phyloP scores from a whole-genome alignment of 2,797 vertebrate genomes.

The Cynodonichthys magdalenae region DNA sequence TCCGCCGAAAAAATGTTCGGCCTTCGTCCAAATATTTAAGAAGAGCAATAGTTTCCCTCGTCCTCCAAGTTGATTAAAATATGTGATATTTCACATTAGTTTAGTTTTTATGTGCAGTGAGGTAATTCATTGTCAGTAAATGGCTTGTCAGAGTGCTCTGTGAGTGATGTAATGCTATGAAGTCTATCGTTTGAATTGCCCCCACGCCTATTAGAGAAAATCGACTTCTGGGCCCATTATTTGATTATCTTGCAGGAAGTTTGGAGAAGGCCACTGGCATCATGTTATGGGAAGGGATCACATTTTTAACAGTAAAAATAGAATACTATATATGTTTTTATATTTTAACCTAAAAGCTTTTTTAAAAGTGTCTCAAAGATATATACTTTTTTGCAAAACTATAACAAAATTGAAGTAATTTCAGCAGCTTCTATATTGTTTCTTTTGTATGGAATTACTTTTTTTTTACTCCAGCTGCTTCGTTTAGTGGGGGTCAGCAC shows the following conservation, averaged over 20 bases:
- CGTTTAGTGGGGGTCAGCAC: no score
- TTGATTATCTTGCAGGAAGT: constrained; percentile 80
- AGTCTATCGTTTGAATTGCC: constrained; percentile 80
- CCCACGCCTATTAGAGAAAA: constrained; percentile 73
- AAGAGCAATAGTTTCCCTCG: constrained; percentile 70
- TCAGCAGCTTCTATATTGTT: no score
- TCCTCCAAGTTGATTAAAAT: constrained; percentile 85
- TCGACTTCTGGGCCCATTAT: constrained; percentile 77
- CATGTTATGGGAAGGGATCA: constrained; percentile 51
- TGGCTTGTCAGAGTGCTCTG: constrained; percentile 78
- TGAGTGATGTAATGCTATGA: constrained; percentile 79
- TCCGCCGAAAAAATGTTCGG: constrained; percentile 75
- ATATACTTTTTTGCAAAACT: no score
- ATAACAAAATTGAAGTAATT: no score
- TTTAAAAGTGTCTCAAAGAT: background rate
- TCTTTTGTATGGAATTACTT: no score
- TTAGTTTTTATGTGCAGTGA: constrained; percentile 81
- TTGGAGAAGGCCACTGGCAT: constrained; percentile 65
- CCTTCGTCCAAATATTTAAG: constrained; percentile 79
- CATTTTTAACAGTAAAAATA: constrained; percentile 50
- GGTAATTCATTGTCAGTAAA: constrained; percentile 81
- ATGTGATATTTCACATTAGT: constrained; percentile 86
- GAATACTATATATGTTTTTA: constrained; percentile 24
- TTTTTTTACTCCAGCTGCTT: no score
- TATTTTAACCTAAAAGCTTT: constrained; percentile 8